These are phyloP conservation scores for Ganaspis brasiliensis DNA, from an alignment of 2,888 invertebrate genomes.

Conservation along the genomic window DNA sequence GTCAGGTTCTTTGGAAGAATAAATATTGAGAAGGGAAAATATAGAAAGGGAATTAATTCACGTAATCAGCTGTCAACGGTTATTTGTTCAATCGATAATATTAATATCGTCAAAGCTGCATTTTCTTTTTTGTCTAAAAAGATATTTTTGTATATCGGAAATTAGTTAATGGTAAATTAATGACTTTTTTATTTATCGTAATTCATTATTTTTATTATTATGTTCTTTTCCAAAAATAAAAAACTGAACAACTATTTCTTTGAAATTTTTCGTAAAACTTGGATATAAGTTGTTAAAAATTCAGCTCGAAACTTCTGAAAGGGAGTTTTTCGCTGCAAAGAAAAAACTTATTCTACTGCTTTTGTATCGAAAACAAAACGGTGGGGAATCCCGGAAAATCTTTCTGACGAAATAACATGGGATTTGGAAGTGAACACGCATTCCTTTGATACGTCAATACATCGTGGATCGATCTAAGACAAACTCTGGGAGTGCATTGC, in stretches of 20 bases:
- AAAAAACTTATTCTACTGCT: constrained; percentile 14
- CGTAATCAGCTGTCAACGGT: not conserved
- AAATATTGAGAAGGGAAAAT: not conserved
- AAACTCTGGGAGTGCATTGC: constrained; percentile 8
- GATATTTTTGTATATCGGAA: too few relatives aligned
- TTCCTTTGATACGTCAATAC: constrained; percentile 3
- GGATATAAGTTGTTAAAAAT: constrained; percentile 18
- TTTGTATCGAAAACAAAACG: constrained; percentile 35
- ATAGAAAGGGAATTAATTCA: not conserved
- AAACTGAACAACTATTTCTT: too few relatives aligned
- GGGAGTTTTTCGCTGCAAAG: not conserved
- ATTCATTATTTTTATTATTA: too few relatives aligned
- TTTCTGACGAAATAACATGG: constrained; percentile 31
- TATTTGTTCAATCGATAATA: too few relatives aligned
- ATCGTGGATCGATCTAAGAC: constrained; percentile 23
- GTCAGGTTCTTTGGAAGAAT: not conserved
- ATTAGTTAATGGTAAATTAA: too few relatives aligned
- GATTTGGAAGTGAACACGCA: constrained; percentile 26
- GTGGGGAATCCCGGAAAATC: constrained; percentile 2
- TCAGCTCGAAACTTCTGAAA: not conserved
- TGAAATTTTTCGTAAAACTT: not conserved
- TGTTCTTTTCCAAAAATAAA: too few relatives aligned
- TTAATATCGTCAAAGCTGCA: too few relatives aligned
- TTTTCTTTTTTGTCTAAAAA: too few relatives aligned
- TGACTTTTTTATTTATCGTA: not conserved